Percentiles rank a stretch among this genome's conserved stretches.
Evolutionary conservation across 2,797 vertebrate genomes (phyloP).

Genomic region (Moxostoma hubbsi): DNA sequence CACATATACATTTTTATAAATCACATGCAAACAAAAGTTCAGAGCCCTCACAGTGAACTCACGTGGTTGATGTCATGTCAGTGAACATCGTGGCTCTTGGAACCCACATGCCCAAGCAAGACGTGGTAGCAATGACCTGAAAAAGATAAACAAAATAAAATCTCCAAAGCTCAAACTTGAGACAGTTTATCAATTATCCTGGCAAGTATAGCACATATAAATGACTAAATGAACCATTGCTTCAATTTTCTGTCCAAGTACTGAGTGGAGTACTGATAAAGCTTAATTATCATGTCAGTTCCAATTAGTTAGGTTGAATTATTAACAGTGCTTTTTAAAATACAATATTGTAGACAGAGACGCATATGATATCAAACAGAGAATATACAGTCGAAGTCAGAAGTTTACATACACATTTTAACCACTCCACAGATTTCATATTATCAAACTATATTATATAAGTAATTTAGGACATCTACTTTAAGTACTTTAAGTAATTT

Average conservation of each 20-base stretch:
- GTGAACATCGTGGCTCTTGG: constrained; percentile 88
- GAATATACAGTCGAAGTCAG: too few species aligned
- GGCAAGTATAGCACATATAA: neutral
- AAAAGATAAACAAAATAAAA: constrained; percentile 40
- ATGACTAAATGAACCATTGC: constrained; percentile 1
- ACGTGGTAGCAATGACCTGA: constrained; percentile 85
- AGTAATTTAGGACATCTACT: too few species aligned
- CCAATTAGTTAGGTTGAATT: too few species aligned
- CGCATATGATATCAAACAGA: too few species aligned
- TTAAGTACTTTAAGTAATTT: too few species aligned
- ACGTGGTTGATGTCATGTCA: constrained; percentile 87
- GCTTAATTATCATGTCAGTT: neutral
- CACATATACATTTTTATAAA: too few species aligned
- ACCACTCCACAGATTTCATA: too few species aligned
- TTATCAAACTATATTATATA: too few species aligned
- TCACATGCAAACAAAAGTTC: too few species aligned
- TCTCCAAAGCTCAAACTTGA: neutral
- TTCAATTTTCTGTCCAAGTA: neutral
- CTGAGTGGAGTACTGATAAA: constrained; percentile 12
- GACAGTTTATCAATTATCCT: neutral
- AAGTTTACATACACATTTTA: too few species aligned
- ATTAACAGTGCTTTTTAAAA: too few species aligned
- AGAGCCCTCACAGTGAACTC: constrained; percentile 54
- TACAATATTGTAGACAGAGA: too few species aligned
- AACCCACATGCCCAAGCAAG: constrained; percentile 91